Evolutionary conservation across 2,113 vertebrate genomes (phyloP), one percentile per base, ranked within the genome.

Genomic region (Chaenogobius annularis): DNA sequence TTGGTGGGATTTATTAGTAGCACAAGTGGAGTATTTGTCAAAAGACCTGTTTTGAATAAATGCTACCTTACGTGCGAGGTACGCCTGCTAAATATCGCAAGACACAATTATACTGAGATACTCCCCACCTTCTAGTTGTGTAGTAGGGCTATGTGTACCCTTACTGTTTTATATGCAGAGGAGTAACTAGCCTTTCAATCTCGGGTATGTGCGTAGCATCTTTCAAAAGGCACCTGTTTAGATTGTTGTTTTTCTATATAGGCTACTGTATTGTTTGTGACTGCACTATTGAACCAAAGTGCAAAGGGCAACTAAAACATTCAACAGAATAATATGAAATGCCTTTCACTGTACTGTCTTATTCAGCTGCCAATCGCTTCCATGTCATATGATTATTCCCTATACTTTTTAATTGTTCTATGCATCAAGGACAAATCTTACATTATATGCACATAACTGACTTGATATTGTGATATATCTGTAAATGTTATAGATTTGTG

Each of bases 341-440:
- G 22, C 26, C 22, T n/a, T 55, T 13, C 55, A 26, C 15, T 61
- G 13, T 35, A 61, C 13, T 15, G 5, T 61, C 22, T 58, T 5
- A 40, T 52, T 19, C 48, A 52, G 14, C 15, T 52, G 48, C 5
- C 54, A 55, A 20, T 9, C 47, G 8, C 20, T 22, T 58, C 20
- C 11, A 11, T 23, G n/a, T n/a, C 11, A 5, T 9, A 59, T 56
- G 15, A 71, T 40, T 52, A 40, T 20, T 7, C 22, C 8, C 56
- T 11, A 31, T 31, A 19, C n/a, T 22, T 52, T 63, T 20, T 58
- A 14, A 40, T 40, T 70, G 20, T 35, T 22, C 8, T 59, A 12
- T 3, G 1, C 35, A 74, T 72, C 73, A 84, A 79, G 68, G 65
- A 72, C 70, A 69, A 9, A 72, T 69, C 61, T 72, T 79, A 70